phyloP scores from a whole-genome alignment of 2,113 vertebrate species.

The Eublepharis macularius region DNA sequence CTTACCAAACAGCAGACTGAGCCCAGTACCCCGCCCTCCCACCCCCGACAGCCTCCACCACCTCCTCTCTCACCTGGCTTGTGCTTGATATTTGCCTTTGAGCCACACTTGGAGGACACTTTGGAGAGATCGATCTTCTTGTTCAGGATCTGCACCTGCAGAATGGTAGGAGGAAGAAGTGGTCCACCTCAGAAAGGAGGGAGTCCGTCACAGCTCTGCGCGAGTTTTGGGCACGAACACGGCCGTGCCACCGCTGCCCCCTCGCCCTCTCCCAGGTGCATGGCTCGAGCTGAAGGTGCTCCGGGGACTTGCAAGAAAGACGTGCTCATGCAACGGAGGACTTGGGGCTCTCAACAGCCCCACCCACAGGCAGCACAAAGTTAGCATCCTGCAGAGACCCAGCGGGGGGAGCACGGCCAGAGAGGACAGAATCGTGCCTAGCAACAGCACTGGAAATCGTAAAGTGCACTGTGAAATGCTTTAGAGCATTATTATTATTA shows the following conservation, averaged over 20 bases:
- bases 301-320: background rate
- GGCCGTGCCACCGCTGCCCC: accelerated
- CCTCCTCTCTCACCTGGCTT: conserved; percentile 85
- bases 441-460: background rate
- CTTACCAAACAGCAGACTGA: too few relatives aligned
- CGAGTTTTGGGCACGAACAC: accelerated
- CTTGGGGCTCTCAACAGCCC: accelerated
- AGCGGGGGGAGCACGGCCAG: accelerated
- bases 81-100: conserved; percentile 92
- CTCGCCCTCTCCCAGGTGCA: accelerated
- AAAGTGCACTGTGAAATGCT: too few relatives aligned
- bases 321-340: background rate
- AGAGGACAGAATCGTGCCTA: background rate
- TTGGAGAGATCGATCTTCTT: conserved; percentile 95
- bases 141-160: conserved; percentile 91
- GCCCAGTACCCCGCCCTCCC: background rate
- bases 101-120: conserved; percentile 94
- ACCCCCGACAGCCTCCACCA: background rate
- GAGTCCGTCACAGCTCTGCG: background rate
- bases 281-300: background rate
- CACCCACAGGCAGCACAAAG: background rate
- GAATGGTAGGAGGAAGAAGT: background rate
- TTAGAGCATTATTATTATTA: background rate
- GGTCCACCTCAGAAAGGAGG: background rate
- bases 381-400: background rate